phyloP scores from a whole-genome alignment of 2,113 vertebrate species.

The Pteronura brasiliensis region DNA sequence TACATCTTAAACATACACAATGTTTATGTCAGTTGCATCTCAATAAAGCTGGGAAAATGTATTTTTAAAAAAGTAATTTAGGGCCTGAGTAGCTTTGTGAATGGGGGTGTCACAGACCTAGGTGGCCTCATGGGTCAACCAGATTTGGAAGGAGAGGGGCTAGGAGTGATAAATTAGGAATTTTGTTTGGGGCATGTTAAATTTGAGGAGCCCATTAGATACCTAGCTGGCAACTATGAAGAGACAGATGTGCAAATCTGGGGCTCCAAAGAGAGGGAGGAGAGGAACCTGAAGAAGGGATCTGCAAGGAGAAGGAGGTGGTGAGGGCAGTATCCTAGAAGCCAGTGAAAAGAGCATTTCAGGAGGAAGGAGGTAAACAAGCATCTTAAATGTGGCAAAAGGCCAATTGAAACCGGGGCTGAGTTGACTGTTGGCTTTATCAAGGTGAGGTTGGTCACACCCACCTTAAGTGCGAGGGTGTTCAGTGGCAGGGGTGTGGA shows the following conservation, averaged over 20 bases:
- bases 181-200: background rate
- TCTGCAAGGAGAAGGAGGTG: background rate
- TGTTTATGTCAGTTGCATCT: background rate
- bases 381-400: background rate
- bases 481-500: background rate
- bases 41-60: background rate
- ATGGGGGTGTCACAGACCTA: background rate
- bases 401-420: background rate
- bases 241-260: background rate
- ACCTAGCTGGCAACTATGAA: background rate
- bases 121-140: background rate
- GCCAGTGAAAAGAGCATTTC: background rate
- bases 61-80: background rate
- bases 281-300: background rate
- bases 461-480: background rate
- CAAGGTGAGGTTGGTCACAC: background rate
- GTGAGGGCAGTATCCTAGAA: accelerated
- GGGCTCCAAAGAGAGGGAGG: background rate
- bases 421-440: background rate
- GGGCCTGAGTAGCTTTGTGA: background rate
- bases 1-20: background rate
- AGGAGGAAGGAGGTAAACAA: no score
- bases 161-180: background rate
- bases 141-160: background rate
- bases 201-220: background rate